Evolutionary conservation across 2,113 vertebrate species (phyloP).

Genomic region (Ornithorhynchus anatinus): DNA sequence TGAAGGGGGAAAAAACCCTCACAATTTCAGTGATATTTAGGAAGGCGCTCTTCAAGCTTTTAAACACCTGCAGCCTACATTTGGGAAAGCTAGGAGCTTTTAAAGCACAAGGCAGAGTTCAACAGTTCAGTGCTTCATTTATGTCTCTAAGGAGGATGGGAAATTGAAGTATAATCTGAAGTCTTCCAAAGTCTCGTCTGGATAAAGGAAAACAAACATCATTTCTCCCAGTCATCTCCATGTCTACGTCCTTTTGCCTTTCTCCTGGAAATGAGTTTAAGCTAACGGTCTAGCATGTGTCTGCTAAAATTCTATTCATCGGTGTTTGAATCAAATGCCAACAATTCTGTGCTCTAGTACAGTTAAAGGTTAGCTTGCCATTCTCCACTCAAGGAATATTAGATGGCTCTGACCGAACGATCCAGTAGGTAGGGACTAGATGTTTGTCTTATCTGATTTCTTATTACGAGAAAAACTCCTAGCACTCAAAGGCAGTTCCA

Average conservation of each 20-base stretch:
- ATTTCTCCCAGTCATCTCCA: constrained; percentile 22
- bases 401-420: neutral
- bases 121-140: constrained; percentile 28
- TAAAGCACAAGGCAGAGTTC: neutral
- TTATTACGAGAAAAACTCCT: neutral
- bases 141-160: neutral
- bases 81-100: neutral
- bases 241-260: neutral
- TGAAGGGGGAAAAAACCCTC: neutral
- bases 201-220: constrained; percentile 29
- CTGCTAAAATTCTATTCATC: constrained; percentile 33
- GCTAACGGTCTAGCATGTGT: neutral
- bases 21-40: constrained; percentile 35
- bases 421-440: fast-evolving
- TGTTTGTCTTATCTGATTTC: neutral
- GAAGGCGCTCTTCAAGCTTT: neutral
- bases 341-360: neutral
- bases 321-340: constrained; percentile 44
- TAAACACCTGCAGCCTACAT: neutral
- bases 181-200: neutral
- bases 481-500: neutral
- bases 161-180: constrained; percentile 25
- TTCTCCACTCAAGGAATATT: neutral
- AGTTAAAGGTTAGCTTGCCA: constrained; percentile 21
- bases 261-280: constrained; percentile 50